A percentile compares a stretch with the other conserved stretches of the same genome.
These are phyloP conservation scores for Euphonia xanthogaster DNA, from an alignment of 2,797 vertebrate genomes.

Conservation along the genomic window DNA sequence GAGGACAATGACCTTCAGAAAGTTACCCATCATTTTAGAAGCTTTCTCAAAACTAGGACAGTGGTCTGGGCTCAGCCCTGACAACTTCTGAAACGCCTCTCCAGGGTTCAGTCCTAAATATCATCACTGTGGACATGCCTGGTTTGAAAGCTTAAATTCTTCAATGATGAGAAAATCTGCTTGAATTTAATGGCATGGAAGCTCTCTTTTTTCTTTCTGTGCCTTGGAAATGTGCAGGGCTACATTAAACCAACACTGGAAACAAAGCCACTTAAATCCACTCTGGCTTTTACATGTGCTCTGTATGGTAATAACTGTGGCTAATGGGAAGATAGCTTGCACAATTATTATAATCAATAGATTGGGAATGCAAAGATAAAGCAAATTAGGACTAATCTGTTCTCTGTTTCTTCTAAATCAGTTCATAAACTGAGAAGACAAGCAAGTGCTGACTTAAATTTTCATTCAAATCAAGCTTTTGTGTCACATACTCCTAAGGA, in stretches of 20 bases:
- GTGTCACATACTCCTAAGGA: background rate
- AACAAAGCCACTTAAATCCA: background rate
- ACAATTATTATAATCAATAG: slow-evolving; percentile 33
- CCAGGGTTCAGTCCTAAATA: slow-evolving; percentile 42
- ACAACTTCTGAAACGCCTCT: slow-evolving; percentile 25
- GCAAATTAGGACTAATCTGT: slow-evolving; percentile 25
- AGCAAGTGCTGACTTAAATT: background rate
- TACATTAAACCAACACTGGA: background rate
- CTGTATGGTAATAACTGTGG: background rate
- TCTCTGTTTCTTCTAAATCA: background rate
- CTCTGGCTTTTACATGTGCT: background rate
- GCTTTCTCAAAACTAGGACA: slow-evolving; percentile 32
- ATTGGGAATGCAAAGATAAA: slow-evolving; percentile 31
- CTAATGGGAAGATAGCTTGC: slow-evolving; percentile 27
- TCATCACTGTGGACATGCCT: background rate
- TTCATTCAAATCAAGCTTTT: background rate
- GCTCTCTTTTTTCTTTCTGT: background rate
- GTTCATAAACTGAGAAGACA: background rate
- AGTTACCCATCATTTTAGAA: slow-evolving; percentile 36
- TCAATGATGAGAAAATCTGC: background rate
- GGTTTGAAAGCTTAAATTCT: slow-evolving; percentile 14
- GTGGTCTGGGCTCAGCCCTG: background rate
- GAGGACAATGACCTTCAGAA: slow-evolving; percentile 47
- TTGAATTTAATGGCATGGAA: background rate
- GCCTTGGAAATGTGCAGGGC: background rate